phyloP scores from a whole-genome alignment of 2,888 invertebrate genomes.

The Ypsolopha scabrella region DNA sequence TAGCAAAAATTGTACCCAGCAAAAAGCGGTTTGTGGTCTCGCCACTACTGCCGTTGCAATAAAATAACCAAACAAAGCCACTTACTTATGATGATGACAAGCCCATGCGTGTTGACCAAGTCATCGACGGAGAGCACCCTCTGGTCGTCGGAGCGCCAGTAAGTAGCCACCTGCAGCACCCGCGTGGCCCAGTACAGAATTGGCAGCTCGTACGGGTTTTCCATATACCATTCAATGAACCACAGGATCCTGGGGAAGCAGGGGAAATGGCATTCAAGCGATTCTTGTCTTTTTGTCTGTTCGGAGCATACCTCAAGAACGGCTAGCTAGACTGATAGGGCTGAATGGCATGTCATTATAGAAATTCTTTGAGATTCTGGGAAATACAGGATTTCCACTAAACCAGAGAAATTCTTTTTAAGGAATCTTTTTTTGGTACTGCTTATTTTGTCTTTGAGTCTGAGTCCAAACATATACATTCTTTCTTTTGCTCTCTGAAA shows the following conservation, averaged over 20 bases:
- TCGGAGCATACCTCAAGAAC: no score
- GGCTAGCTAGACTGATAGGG: background rate
- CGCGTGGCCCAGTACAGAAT: constrained; percentile 51
- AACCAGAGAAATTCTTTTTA: no score
- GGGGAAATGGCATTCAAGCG: background rate
- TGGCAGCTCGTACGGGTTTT: constrained; percentile 38
- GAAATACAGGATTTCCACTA: no score
- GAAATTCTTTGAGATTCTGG: no score
- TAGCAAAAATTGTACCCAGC: no score
- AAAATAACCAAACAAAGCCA: background rate
- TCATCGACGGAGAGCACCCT: constrained; percentile 20
- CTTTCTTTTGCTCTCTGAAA: no score
- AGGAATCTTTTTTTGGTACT: no score
- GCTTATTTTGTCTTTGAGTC: no score
- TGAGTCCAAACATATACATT: no score
- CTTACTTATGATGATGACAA: constrained; percentile 47
- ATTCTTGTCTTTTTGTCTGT: background rate
- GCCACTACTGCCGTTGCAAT: background rate
- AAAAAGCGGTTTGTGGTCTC: no score
- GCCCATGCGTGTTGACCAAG: constrained; percentile 43
- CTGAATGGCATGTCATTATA: background rate
- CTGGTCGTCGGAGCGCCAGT: constrained; percentile 11
- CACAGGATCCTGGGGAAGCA: constrained; percentile 41
- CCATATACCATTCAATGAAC: constrained; percentile 59
- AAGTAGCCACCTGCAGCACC: constrained; percentile 27